These are phyloP conservation scores for Sicus ferrugineus DNA, from an alignment of 2,888 invertebrate species.

Conservation along the genomic window DNA sequence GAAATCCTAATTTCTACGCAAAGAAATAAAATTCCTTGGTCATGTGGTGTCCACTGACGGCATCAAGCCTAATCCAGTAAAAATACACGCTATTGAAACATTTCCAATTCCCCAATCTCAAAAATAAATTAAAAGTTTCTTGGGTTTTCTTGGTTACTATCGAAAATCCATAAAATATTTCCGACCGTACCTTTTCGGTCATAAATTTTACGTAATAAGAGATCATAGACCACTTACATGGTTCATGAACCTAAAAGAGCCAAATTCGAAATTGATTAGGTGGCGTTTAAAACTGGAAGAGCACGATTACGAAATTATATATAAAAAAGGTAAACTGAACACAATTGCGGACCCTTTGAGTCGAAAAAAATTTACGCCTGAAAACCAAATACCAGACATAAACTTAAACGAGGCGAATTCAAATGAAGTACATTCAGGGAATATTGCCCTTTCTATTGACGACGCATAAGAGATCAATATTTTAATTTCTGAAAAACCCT, in stretches of 20 bases:
- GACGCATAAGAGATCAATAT: slow-evolving; percentile 8
- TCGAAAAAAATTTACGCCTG: neutral
- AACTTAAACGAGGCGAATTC: slow-evolving; percentile 33
- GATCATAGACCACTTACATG: too few relatives aligned
- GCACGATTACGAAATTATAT: too few relatives aligned
- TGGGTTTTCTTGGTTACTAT: neutral
- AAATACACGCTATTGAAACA: neutral
- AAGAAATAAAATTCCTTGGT: slow-evolving; percentile 9
- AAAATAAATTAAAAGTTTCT: neutral
- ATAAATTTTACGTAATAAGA: too few relatives aligned
- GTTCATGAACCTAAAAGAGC: too few relatives aligned
- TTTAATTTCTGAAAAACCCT: slow-evolving; percentile 38
- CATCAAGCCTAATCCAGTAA: neutral
- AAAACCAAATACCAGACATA: slow-evolving; percentile 8
- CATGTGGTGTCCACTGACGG: slow-evolving; percentile 4
- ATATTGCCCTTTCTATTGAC: neutral
- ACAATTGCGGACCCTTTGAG: slow-evolving; percentile 2
- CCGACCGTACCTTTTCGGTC: slow-evolving; percentile 44
- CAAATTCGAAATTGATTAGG: too few relatives aligned
- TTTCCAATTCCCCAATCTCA: neutral
- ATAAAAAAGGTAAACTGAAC: slow-evolving; percentile 13
- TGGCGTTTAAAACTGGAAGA: too few relatives aligned
- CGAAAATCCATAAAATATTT: slow-evolving; percentile 16
- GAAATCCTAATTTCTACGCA: slow-evolving; percentile 23
- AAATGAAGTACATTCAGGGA: slow-evolving; percentile 33